A percentile compares a stretch with the other conserved stretches of the same genome.
These are phyloP conservation scores for Ranitomeya imitator DNA, from an alignment of 2,113 vertebrate genomes.

Conservation along the genomic window DNA sequence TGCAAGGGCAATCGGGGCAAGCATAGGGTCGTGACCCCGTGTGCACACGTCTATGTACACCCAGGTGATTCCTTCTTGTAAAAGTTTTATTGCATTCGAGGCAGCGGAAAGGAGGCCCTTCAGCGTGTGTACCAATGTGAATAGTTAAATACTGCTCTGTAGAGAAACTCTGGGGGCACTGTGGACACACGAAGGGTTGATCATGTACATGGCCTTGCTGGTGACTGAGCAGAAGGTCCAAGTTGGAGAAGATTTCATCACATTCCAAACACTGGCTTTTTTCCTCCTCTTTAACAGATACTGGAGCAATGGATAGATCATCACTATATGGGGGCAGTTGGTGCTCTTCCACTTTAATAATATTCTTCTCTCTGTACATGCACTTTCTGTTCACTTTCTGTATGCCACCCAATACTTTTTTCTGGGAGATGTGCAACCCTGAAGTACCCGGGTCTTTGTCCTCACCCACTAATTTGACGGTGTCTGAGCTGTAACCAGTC, in stretches of 20 bases:
- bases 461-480: not conserved
- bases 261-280: slow-evolving; percentile 36
- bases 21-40: slow-evolving; percentile 80
- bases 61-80: slow-evolving; percentile 72
- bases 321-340: not conserved
- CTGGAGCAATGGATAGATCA: not conserved
- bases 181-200: not conserved
- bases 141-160: not conserved
- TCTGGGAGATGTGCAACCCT: not conserved
- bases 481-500: not conserved
- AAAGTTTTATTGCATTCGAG: slow-evolving; percentile 67
- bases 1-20: slow-evolving; percentile 76
- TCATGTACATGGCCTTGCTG: not conserved
- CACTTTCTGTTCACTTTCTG: not conserved
- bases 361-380: slow-evolving; percentile 16
- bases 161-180: slow-evolving; percentile 44
- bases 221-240: slow-evolving; percentile 15
- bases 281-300: slow-evolving; percentile 16
- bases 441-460: not conserved
- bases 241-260: not conserved
- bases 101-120: slow-evolving; percentile 70
- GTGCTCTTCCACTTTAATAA: slow-evolving; percentile 12
- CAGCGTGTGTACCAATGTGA: slow-evolving; percentile 54
- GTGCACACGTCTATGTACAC: slow-evolving; percentile 80
- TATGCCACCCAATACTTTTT: not conserved